Percentiles rank a stretch among this genome's conserved stretches.
phyloP scores from a whole-genome alignment of 2,888 invertebrate genomes.

The Amiota minor region DNA sequence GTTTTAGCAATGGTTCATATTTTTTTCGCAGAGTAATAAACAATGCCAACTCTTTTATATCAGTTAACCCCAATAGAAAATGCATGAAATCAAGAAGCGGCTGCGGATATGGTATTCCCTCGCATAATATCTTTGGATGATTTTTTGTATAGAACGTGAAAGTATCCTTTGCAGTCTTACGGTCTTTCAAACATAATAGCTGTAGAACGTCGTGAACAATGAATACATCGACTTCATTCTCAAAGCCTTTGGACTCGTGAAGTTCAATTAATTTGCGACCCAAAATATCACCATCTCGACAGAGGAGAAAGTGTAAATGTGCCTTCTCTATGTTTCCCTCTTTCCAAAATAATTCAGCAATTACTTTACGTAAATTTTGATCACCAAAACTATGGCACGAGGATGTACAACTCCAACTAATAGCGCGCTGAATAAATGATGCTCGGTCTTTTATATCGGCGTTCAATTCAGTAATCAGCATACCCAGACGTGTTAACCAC shows the following conservation, averaged over 20 bases:
- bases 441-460: conserved; percentile 85
- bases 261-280: conserved; percentile 92
- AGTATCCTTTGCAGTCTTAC: conserved; percentile 86
- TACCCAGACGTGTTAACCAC: conserved; percentile 83
- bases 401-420: conserved; percentile 70
- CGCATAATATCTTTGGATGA: conserved; percentile 87
- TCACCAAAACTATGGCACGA: conserved; percentile 63
- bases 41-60: conserved; percentile 83
- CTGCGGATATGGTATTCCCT: conserved; percentile 87
- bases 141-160: conserved; percentile 87
- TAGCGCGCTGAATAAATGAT: too few species aligned
- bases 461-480: conserved; percentile 83
- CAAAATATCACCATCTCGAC: conserved; percentile 89
- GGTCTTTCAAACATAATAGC: conserved; percentile 89
- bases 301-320: conserved; percentile 91
- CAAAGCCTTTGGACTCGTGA: conserved; percentile 86
- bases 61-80: conserved; percentile 89
- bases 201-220: conserved; percentile 95
- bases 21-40: conserved; percentile 89
- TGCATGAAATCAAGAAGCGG: conserved; percentile 94
- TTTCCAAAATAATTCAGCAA: conserved; percentile 91
- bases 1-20: conserved; percentile 70
- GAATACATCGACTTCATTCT: conserved; percentile 92
- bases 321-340: conserved; percentile 91
- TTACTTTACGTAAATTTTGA: conserved; percentile 76